Evolutionary conservation across 2,888 invertebrate genomes (phyloP), one percentile per base, ranked within the genome.

Genomic region (Fragum sueziense): DNA sequence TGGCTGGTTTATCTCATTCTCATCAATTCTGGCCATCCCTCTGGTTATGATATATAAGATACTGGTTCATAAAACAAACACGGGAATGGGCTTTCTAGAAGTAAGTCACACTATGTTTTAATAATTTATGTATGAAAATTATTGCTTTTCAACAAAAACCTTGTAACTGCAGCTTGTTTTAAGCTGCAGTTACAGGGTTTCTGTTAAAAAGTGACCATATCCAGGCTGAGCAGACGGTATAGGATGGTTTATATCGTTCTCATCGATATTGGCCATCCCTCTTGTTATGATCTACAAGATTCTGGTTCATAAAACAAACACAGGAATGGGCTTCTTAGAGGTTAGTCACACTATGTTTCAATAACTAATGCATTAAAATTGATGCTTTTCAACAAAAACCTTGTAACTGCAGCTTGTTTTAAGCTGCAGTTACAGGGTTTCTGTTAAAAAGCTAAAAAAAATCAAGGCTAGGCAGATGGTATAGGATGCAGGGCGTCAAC

Each of bases 1-100:
- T 34, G 97, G 97, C 6, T 96, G 96, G 95, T 90, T 95, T 65
- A 95, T 97, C 73, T 96, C 96, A 0, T 84, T 96, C 0, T 94
- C 95, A 0, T 97, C 97, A 0, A 93, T 97, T 1, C 88, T 95
- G 0, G 95, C 96, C 0, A 95, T 97, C 89, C 96, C 96, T 0
- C 91, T 95, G 2, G 95, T 96, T 33, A 94, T 95, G 0, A 87
- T 94, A 25, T 93, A 94, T 81, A 94, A 94, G 83, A 88, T 95
- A 37, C 7, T 86, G 27, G 67, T 59, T 9, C 75, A 80, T 22
- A 73, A 72, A 25, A 65, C 77, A 7, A 54, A 27, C 25, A 61
- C 57, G 9, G 71, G 71, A 34, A 33, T 34, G 20, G 33, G 70
- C 25, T 9, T 70, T 34, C 9, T 70, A 3, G 70, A 70, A 52